Percentiles rank a stretch among this genome's conserved stretches.
Evolutionary conservation across 2,113 vertebrate species (phyloP).

Genomic region (Aplodontia rufa): DNA sequence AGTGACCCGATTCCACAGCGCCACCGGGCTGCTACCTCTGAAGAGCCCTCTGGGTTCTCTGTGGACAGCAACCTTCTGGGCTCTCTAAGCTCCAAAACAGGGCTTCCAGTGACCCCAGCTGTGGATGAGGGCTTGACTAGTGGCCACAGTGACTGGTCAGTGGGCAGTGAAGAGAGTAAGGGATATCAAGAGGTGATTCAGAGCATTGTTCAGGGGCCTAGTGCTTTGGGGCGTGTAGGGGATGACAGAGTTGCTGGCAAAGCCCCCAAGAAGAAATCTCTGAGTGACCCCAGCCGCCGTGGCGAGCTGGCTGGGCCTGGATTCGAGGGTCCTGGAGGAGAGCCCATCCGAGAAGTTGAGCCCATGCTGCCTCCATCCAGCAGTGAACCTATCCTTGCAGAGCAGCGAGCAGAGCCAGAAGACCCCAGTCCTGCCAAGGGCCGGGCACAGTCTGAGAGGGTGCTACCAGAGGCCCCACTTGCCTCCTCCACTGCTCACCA

Average conservation of each 20-base stretch:
- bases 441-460: slow-evolving; percentile 84
- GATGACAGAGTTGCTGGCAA: slow-evolving; percentile 93
- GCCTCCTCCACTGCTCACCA: slow-evolving; percentile 44
- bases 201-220: slow-evolving; percentile 94
- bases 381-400: slow-evolving; percentile 95
- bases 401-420: slow-evolving; percentile 83
- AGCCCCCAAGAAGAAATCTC: slow-evolving; percentile 96
- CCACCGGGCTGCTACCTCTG: slow-evolving; percentile 82
- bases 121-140: slow-evolving; percentile 89
- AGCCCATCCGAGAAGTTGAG: slow-evolving; percentile 93
- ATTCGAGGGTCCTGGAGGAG: slow-evolving; percentile 85
- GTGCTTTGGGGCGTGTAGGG: slow-evolving; percentile 90
- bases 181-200: slow-evolving; percentile 94
- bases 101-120: slow-evolving; percentile 81
- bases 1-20: slow-evolving; percentile 98
- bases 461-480: slow-evolving; percentile 65
- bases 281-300: slow-evolving; percentile 97
- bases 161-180: slow-evolving; percentile 90
- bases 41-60: slow-evolving; percentile 92
- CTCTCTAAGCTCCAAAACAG: slow-evolving; percentile 88
- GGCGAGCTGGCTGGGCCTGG: slow-evolving; percentile 84
- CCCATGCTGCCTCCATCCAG: slow-evolving; percentile 92
- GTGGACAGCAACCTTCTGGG: slow-evolving; percentile 96
- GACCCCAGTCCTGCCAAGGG: slow-evolving; percentile 60
- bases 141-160: slow-evolving; percentile 93